Conservation (phyloP, 2,888 invertebrate genomes). For the Tenodera sinensis region DNA sequence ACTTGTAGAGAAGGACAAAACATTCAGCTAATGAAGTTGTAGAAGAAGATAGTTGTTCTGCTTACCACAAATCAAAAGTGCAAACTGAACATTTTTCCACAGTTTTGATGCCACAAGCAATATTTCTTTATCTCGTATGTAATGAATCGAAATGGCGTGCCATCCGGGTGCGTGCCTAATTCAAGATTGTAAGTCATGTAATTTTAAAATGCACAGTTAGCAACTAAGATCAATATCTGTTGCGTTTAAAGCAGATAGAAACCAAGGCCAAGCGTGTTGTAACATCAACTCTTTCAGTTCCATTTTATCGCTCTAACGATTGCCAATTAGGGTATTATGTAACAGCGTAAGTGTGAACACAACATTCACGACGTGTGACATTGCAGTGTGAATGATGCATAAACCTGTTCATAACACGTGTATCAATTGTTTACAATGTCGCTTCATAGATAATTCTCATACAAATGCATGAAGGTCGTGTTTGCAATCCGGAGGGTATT, state of each 20-base stretch:
- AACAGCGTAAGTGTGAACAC: neutral
- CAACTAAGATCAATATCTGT: neutral
- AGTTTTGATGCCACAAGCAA: too few species aligned
- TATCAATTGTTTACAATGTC: neutral
- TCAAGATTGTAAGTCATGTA: too few species aligned
- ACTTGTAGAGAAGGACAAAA: too few species aligned
- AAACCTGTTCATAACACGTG: neutral
- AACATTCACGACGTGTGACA: neutral
- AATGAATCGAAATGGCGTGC: too few species aligned
- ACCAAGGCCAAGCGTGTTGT: neutral
- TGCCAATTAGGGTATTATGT: neutral
- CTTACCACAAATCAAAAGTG: too few species aligned
- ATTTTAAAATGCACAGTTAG: neutral
- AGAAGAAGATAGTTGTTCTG: too few species aligned
- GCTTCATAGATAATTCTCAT: neutral
- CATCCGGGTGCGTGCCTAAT: too few species aligned
- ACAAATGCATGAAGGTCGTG: neutral
- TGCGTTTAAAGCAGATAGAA: neutral
- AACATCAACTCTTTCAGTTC: neutral
- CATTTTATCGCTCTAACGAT: neutral
- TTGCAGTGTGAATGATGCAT: neutral
- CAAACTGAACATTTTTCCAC: too few species aligned
- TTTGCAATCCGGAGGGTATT: too few species aligned
- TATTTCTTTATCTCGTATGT: too few species aligned
- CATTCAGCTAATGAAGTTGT: too few species aligned